Conservation (phyloP, 2,888 invertebrate genomes). For the Hyalella azteca region DNA sequence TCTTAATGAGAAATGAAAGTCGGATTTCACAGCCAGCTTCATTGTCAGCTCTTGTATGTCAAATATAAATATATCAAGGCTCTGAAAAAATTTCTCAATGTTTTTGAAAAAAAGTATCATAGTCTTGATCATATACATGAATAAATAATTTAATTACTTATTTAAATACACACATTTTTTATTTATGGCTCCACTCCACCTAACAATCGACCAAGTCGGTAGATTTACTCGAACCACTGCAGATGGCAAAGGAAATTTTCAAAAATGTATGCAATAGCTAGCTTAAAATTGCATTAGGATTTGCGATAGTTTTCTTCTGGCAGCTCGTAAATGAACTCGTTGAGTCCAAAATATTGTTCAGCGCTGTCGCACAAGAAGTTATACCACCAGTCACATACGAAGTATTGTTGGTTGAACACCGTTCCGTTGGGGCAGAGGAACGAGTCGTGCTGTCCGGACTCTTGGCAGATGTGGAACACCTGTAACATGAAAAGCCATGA, state of each 20-base stretch:
- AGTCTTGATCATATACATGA: not conserved
- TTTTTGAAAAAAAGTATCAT: not conserved
- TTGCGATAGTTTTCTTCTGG: slow-evolving; percentile 35
- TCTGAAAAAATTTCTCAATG: not conserved
- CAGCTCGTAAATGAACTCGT: slow-evolving; percentile 53
- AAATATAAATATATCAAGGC: not conserved
- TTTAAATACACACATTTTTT: not conserved
- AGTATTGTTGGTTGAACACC: slow-evolving; percentile 45
- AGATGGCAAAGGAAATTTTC: not conserved
- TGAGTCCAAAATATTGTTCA: slow-evolving; percentile 48
- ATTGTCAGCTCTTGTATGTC: not conserved
- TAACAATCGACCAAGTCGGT: no score
- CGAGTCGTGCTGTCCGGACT: slow-evolving; percentile 52
- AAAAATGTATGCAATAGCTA: not conserved
- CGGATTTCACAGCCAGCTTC: not conserved
- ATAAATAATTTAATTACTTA: not conserved
- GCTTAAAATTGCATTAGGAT: not conserved
- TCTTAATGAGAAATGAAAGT: not conserved
- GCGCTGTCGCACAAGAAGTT: slow-evolving; percentile 56
- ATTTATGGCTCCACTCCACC: no score
- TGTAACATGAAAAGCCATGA: not conserved
- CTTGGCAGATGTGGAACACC: slow-evolving; percentile 56
- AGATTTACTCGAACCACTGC: not conserved
- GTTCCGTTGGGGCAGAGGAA: slow-evolving; percentile 57
- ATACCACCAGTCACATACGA: slow-evolving; percentile 40